Evolutionary conservation across 2,797 vertebrate species (phyloP), one percentile per base, ranked within the genome.

Genomic region (Orestias chungarensis): DNA sequence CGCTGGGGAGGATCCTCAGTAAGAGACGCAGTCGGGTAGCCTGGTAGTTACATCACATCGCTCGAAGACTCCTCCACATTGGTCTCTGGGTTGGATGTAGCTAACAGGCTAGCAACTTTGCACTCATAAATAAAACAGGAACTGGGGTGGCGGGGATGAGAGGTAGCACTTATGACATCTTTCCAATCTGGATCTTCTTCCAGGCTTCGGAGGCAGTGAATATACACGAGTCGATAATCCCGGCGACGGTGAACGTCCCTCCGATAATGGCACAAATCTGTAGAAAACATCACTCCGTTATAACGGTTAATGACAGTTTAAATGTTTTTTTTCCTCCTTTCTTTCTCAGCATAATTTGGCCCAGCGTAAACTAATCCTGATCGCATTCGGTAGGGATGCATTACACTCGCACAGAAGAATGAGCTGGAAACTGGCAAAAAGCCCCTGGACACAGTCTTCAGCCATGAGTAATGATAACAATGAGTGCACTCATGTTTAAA

Each of bases 121-220:
- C 64, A 76, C 73, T 83, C 87, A 85, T 89, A 93, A 91, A 92
- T 90, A 92, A 84, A 70, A 77, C 29, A 59, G 1, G 47, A 73
- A 64, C 77, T 65, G 29, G 66, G 54, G 33, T 15, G 61, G n/a
- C n/a, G 40, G 38, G 74, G 54, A 25, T 7, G 54, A 55, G 35
- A 78, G 68, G 70, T 38, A 0, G 73, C 71, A 81, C 90, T 95
- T 94, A 95, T 75, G 95, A 95, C 94, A 99, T 97, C 92, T 99
- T 99, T 43, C 98, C 98, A 20, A 99, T 94, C 87, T 99, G 98
- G 90, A 99, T 97, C 94, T 99, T 99, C 95, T 98, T 99, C 97
- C 97, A 99, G 83, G 98, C 98, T 86, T 99, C 98, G 0, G 98
- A 99, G 46, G 98, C 98, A 0, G 98, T 99, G 87, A 99, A 99